Percentiles rank a stretch among this genome's conserved stretches.
Conservation (phyloP, 1,140 invertebrate genomes). For the Drosophila simulans region DNA sequence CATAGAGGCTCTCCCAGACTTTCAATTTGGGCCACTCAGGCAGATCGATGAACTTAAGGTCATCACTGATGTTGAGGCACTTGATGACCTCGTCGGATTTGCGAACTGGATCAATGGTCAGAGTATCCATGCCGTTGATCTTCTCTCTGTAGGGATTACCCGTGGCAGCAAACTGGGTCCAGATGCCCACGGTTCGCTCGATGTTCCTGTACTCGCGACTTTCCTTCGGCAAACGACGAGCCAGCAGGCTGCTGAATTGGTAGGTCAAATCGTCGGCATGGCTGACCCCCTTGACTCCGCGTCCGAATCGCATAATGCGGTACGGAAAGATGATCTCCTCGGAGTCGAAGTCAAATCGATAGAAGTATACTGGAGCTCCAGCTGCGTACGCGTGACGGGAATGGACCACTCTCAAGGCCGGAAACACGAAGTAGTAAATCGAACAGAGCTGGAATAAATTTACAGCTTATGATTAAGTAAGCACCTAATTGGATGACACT, state of each 20-base stretch:
- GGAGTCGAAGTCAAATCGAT: slow-evolving; percentile 85
- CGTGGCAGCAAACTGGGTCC: slow-evolving; percentile 84
- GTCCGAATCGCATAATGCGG: slow-evolving; percentile 82
- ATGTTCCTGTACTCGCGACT: slow-evolving; percentile 82
- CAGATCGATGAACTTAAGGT: slow-evolving; percentile 79
- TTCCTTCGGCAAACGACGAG: slow-evolving; percentile 78
- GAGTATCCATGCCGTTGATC: slow-evolving; percentile 71
- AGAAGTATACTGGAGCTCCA: slow-evolving; percentile 84
- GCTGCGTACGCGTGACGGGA: slow-evolving; percentile 73
- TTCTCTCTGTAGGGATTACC: slow-evolving; percentile 78
- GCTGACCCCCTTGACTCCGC: slow-evolving; percentile 84
- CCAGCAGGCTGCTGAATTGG: slow-evolving; percentile 86
- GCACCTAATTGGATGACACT: background rate
- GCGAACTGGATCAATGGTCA: slow-evolving; percentile 70
- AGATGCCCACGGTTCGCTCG: slow-evolving; percentile 79
- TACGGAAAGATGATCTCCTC: slow-evolving; percentile 68
- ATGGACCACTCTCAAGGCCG: slow-evolving; percentile 77
- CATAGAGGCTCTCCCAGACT: slow-evolving; percentile 83
- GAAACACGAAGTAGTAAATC: slow-evolving; percentile 79
- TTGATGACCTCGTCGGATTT: slow-evolving; percentile 70
- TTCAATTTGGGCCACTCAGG: slow-evolving; percentile 84
- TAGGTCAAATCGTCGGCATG: slow-evolving; percentile 89
- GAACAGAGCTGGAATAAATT: slow-evolving; percentile 59
- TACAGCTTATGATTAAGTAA: too few relatives aligned
- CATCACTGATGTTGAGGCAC: slow-evolving; percentile 84